Evolutionary conservation across 2,888 invertebrate genomes (phyloP).

Genomic region (Nomada ferruginata): DNA sequence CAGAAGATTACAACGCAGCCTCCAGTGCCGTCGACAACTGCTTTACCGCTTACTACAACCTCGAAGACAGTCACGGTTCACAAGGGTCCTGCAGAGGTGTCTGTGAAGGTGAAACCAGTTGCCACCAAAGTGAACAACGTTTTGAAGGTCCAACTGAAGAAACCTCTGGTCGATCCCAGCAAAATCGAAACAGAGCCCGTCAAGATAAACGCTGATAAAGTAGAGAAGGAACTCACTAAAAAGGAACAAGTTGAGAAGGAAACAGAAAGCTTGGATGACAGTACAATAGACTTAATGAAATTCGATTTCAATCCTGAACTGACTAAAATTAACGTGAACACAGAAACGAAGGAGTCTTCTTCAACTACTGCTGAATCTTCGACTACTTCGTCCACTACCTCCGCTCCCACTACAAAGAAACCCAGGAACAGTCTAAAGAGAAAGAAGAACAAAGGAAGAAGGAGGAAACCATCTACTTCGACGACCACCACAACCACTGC

Average conservation of each 20-base stretch:
- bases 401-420: conserved; percentile 85
- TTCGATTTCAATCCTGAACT: conserved; percentile 79
- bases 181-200: conserved; percentile 77
- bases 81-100: conserved; percentile 52
- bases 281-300: conserved; percentile 77
- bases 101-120: conserved; percentile 68
- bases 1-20: conserved; percentile 85
- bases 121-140: conserved; percentile 74
- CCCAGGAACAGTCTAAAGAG: conserved; percentile 84
- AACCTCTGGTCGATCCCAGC: conserved; percentile 73
- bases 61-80: conserved; percentile 31
- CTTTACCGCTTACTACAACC: conserved; percentile 22
- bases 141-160: conserved; percentile 77
- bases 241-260: conserved; percentile 17
- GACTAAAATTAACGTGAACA: conserved; percentile 82
- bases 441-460: conserved; percentile 86
- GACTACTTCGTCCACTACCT: conserved; percentile 83
- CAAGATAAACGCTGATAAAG: conserved; percentile 76
- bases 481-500: conserved; percentile 74
- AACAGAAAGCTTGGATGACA: conserved; percentile 84
- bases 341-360: conserved; percentile 72
- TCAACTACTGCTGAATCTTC: conserved; percentile 74
- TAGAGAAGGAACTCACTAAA: conserved; percentile 75
- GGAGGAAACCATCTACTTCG: conserved; percentile 85
- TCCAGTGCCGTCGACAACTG: conserved; percentile 73